phyloP scores from a whole-genome alignment of 2,888 invertebrate genomes.

The Ethmia dodecea region DNA sequence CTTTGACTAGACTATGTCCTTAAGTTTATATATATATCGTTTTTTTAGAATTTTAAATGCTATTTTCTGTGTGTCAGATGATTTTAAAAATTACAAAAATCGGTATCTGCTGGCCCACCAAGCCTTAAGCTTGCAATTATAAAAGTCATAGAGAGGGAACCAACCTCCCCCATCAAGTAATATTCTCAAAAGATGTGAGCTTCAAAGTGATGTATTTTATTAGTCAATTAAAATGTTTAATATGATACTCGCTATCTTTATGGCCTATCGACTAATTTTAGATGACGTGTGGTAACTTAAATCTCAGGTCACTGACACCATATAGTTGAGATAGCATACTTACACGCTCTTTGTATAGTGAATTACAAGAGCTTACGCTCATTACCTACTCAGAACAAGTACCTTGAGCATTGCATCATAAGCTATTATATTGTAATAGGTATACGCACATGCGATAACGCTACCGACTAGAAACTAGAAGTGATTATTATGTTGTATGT shows the following conservation, averaged over 20 bases:
- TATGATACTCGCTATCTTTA: slow-evolving; percentile 32
- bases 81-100: no score
- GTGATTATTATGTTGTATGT: background rate
- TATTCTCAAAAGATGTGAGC: no score
- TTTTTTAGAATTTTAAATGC: no score
- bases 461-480: background rate
- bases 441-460: background rate
- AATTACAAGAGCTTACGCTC: slow-evolving; percentile 10
- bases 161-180: no score
- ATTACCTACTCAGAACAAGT: slow-evolving; percentile 5
- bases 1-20: no score
- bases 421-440: slow-evolving; percentile 1
- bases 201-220: slow-evolving; percentile 14
- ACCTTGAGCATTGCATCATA: slow-evolving; percentile 10
- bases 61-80: no score
- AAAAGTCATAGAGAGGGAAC: no score
- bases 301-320: slow-evolving; percentile 47
- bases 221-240: slow-evolving; percentile 17
- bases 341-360: slow-evolving; percentile 2
- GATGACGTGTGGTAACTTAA: slow-evolving; percentile 34
- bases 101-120: no score
- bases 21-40: no score
- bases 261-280: slow-evolving; percentile 40
- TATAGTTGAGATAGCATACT: slow-evolving; percentile 19
- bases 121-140: no score